These are phyloP conservation scores for Tetanocera ferruginea DNA, from an alignment of 2,888 invertebrate genomes.

Conservation along the genomic window DNA sequence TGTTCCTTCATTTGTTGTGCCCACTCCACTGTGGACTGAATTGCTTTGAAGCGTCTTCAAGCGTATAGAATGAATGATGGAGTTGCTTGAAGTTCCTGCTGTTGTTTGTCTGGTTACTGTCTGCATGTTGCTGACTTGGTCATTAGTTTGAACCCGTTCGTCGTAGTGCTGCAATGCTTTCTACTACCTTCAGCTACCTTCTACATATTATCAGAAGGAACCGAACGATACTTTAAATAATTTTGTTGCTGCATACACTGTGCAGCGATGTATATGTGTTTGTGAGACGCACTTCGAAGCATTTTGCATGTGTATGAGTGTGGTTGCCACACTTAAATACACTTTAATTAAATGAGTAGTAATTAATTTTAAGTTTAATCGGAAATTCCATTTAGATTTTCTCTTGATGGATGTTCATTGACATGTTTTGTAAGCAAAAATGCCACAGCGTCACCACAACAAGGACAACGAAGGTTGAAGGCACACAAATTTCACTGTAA, in stretches of 20 bases:
- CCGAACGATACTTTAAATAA: background rate
- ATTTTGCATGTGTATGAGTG: slow-evolving; percentile 40
- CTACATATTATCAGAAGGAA: slow-evolving; percentile 27
- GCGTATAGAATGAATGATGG: slow-evolving; percentile 56
- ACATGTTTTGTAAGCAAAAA: slow-evolving; percentile 45
- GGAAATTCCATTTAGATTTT: slow-evolving; percentile 68
- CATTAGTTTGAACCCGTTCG: slow-evolving; percentile 64
- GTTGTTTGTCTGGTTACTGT: slow-evolving; percentile 65
- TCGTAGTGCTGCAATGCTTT: slow-evolving; percentile 31
- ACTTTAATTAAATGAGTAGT: slow-evolving; percentile 69
- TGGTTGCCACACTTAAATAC: slow-evolving; percentile 62
- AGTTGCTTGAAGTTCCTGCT: slow-evolving; percentile 51
- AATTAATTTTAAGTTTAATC: slow-evolving; percentile 70
- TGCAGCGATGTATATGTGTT: slow-evolving; percentile 36
- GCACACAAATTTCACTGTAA: no score
- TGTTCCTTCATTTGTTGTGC: background rate
- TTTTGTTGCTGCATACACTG: slow-evolving; percentile 39
- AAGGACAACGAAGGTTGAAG: slow-evolving; percentile 30
- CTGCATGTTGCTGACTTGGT: slow-evolving; percentile 63
- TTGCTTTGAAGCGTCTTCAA: slow-evolving; percentile 36
- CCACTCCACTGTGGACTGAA: background rate
- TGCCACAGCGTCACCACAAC: background rate
- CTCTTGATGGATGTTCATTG: slow-evolving; percentile 63
- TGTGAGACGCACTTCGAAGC: background rate
- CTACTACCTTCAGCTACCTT: slow-evolving; percentile 26